phyloP scores from a whole-genome alignment of 2,797 vertebrate genomes.

The Xenops minutus region DNA sequence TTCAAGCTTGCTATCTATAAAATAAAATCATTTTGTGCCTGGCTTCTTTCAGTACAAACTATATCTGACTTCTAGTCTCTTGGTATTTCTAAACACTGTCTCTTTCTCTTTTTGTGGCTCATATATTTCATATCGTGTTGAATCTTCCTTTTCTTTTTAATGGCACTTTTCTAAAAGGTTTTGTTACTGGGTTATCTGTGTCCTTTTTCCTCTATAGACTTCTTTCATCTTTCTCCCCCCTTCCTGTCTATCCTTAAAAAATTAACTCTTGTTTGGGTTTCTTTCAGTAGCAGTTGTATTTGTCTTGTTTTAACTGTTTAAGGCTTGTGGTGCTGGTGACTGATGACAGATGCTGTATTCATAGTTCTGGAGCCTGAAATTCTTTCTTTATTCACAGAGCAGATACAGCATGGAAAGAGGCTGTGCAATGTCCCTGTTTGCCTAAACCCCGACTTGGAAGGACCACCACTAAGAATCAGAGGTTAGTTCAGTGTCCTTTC shows the following conservation, averaged over 20 bases:
- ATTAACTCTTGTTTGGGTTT: not conserved
- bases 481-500: slow-evolving; percentile 66
- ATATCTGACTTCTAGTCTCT: not conserved
- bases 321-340: not conserved
- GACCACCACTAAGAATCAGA: slow-evolving; percentile 77
- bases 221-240: not conserved
- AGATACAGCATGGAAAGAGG: slow-evolving; percentile 79
- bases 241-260: not conserved
- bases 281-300: not conserved
- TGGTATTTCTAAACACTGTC: not conserved
- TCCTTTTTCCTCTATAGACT: not conserved
- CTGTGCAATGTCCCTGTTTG: slow-evolving; percentile 75
- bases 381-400: slow-evolving; percentile 78
- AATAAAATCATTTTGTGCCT: not conserved
- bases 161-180: not conserved
- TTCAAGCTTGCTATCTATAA: not conserved
- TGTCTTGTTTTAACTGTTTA: not conserved
- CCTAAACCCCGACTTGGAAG: slow-evolving; percentile 79
- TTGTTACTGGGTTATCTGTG: not conserved
- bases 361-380: slow-evolving; percentile 51
- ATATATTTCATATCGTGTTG: slow-evolving; percentile 3
- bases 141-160: slow-evolving; percentile 25
- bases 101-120: not conserved
- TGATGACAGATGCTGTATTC: not conserved
- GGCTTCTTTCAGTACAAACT: not conserved